Evolutionary conservation across 2,888 invertebrate genomes (phyloP).

Genomic region (Creontiades dilutus): DNA sequence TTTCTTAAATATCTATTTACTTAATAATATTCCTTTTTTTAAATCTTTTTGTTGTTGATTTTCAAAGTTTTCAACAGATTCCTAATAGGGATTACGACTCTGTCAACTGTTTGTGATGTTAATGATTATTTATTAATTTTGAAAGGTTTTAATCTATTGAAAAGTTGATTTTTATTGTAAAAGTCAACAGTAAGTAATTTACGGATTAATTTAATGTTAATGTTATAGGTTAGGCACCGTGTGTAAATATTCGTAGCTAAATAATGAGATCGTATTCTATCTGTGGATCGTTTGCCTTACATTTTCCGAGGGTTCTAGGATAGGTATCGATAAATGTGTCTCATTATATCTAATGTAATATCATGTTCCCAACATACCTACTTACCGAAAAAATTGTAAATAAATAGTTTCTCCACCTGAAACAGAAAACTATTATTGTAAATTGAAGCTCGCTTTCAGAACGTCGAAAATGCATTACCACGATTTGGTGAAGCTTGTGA

Average conservation of each 20-base stretch:
- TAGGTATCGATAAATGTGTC: background rate
- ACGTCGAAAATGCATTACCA: background rate
- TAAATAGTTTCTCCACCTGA: constrained; percentile 20
- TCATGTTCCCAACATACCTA: background rate
- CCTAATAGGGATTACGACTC: constrained; percentile 41
- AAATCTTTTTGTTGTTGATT: constrained; percentile 3
- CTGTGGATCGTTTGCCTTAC: background rate
- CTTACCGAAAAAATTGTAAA: background rate
- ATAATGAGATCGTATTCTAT: background rate
- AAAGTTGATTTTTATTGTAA: constrained; percentile 29
- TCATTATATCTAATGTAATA: background rate
- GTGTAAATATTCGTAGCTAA: background rate
- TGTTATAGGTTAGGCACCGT: background rate
- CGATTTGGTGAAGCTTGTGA: background rate
- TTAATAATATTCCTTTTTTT: constrained; percentile 34
- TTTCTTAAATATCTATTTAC: background rate
- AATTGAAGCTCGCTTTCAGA: background rate
- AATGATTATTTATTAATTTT: constrained; percentile 58
- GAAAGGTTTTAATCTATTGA: constrained; percentile 48
- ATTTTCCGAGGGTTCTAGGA: background rate
- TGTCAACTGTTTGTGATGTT: constrained; percentile 63
- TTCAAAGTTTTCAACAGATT: constrained; percentile 29
- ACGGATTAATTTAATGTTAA: background rate
- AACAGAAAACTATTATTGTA: background rate
- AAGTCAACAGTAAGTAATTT: background rate